These are phyloP conservation scores for Xylota segnis DNA, from an alignment of 2,888 invertebrate species.

Conservation along the genomic window DNA sequence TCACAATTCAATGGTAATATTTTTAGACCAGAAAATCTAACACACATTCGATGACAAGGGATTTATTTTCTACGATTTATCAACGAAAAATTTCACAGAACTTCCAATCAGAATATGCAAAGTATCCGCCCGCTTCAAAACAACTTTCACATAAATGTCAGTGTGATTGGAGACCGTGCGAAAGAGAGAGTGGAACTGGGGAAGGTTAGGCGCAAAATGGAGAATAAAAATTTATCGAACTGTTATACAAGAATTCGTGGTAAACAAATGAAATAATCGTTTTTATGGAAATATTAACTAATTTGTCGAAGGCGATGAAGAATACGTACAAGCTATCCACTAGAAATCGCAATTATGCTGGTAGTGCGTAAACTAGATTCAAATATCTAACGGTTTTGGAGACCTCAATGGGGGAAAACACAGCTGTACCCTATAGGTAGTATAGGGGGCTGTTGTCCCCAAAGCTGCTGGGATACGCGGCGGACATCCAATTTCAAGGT, in stretches of 20 bases:
- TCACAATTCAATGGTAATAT: neutral
- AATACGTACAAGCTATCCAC: no score
- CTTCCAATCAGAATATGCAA: neutral
- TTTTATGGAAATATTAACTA: no score
- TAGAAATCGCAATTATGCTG: no score
- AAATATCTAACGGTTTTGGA: no score
- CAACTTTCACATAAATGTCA: slow-evolving; percentile 20
- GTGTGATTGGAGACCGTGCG: slow-evolving; percentile 14
- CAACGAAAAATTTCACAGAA: neutral
- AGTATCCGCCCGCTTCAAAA: slow-evolving; percentile 50
- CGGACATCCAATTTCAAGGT: no score
- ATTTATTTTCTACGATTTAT: neutral
- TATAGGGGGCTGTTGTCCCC: no score
- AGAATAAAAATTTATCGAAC: neutral
- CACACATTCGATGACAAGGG: neutral
- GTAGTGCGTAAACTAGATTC: no score
- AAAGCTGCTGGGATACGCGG: no score
- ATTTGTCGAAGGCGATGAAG: no score
- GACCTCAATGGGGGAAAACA: no score
- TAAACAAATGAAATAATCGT: neutral
- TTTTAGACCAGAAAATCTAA: neutral
- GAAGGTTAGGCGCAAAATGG: neutral
- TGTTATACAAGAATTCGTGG: neutral
- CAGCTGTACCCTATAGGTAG: no score
- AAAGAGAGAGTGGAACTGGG: neutral